Evolutionary conservation across 1,140 invertebrate species (phyloP), one percentile per base, ranked within the genome.

Genomic region (Ceratosolen solmsi): DNA sequence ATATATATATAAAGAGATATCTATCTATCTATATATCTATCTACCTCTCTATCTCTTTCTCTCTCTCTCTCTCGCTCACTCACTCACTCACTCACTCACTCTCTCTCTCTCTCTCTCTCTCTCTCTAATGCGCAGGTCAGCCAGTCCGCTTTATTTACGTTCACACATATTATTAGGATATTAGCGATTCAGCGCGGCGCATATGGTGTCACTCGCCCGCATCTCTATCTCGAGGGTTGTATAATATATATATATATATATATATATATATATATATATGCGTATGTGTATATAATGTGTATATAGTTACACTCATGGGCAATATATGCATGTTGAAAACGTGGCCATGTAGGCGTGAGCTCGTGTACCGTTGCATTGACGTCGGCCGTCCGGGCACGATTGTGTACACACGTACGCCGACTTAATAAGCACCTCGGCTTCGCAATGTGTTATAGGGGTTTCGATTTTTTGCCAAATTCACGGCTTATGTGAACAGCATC

Each of bases 151-250:
- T 83, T 79, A 84, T 88, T 89, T 87, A 85, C 75, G 78, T 82
- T 73, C 75, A 65, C 75, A 73, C 86, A 87, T 88, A 89, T 90
- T 88, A 87, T 87, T 78, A 74, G 68, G 83, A 88, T 89, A 89
- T 90, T 90, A 90, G 86, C 85, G 86, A 91, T 90, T 91, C 90
- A 89, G 88, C 84, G 84, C 87, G 84, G 86, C 86, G 86, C 87
- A 89, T 89, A 89, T 88, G 87, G 88, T 88, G 87, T 89, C 87
- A 89, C 84, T 89, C 85, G 89, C 90, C 90, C 90, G 90, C 89
- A 91, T 91, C 89, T 88, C 87, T 54, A 54, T 87, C 86, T 85
- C 72, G 85, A 85, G 88, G 87, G 86, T 88, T 86, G 86, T 88
- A 88, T 89, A 83, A 85, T 85, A 86, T 82, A 85, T 82, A 38